Evolutionary conservation across 2,113 vertebrate species (phyloP).

Genomic region (Corynorhinus townsendii): DNA sequence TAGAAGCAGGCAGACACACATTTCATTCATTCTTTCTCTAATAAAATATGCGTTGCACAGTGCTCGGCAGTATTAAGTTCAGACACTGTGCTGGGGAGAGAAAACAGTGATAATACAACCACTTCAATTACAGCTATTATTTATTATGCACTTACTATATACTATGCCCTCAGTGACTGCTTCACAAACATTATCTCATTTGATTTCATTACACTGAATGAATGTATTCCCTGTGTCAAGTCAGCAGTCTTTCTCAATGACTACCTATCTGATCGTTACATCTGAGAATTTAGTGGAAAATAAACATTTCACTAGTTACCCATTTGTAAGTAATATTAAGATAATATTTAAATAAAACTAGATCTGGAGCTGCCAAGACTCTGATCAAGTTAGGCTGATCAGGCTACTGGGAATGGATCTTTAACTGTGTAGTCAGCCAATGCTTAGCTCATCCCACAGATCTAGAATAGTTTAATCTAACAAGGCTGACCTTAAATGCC

Average conservation of each 20-base stretch:
- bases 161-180: background rate
- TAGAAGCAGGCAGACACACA: background rate
- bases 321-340: conserved; percentile 23
- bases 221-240: background rate
- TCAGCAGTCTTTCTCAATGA: conserved; percentile 1
- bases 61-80: conserved; percentile 3
- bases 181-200: conserved; percentile 1
- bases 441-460: background rate
- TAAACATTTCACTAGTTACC: conserved; percentile 20
- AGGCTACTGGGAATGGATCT: background rate
- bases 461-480: background rate
- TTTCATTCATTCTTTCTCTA: background rate
- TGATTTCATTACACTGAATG: conserved; percentile 30
- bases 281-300: conserved; percentile 5
- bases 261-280: background rate
- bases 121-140: conserved; percentile 34
- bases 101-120: background rate
- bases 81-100: conserved; percentile 7
- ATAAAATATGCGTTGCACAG: background rate
- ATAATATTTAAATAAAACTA: background rate
- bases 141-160: conserved; percentile 43
- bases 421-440: background rate
- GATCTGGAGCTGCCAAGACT: background rate
- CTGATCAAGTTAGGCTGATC: background rate
- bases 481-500: background rate